Conservation (phyloP, 2,113 vertebrate genomes). For the Tretioscincus oriximinensis region DNA sequence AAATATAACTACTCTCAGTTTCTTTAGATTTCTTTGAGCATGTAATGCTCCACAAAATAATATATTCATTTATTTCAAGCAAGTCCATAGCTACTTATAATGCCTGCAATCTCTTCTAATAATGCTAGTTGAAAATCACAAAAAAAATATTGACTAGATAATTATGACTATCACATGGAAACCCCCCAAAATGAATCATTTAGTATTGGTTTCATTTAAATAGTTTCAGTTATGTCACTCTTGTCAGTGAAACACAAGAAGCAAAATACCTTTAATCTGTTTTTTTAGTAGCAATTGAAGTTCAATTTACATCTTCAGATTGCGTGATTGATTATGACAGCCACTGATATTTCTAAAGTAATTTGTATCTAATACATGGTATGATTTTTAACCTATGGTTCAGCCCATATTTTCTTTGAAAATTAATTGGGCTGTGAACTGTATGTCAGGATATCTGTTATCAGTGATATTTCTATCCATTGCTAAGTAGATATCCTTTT, state of each 20-base stretch:
- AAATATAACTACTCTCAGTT: background rate
- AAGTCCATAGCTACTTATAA: background rate
- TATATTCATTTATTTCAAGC: background rate
- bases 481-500: background rate
- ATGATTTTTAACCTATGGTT: background rate
- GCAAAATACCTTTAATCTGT: background rate
- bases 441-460: background rate
- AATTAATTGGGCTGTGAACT: background rate
- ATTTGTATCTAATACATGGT: background rate
- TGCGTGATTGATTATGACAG: background rate
- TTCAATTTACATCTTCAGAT: background rate
- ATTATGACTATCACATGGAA: background rate
- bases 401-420: background rate
- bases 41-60: background rate
- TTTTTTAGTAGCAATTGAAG: background rate
- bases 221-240: background rate
- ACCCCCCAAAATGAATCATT: background rate
- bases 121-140: background rate
- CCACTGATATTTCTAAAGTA: background rate
- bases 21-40: background rate
- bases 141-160: background rate
- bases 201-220: constrained; percentile 6
- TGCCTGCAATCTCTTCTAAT: background rate
- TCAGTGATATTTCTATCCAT: background rate
- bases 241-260: background rate